These are phyloP conservation scores for Catharus minimus DNA, from an alignment of 2,113 vertebrate genomes.

Conservation along the genomic window DNA sequence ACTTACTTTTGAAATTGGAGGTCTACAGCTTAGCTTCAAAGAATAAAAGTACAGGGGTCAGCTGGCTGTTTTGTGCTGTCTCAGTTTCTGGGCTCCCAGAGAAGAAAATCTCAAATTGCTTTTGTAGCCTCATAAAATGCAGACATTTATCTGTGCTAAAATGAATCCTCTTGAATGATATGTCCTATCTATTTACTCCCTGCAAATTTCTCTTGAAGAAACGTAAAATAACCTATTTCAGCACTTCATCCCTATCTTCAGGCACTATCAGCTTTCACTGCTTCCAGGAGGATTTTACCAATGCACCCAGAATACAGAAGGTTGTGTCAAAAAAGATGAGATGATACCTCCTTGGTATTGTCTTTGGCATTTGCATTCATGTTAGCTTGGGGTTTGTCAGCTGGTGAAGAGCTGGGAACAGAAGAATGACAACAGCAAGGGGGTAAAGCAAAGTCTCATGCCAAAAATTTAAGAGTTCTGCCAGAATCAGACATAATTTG, in stretches of 20 bases:
- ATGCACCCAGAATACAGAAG: neutral
- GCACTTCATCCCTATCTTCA: neutral
- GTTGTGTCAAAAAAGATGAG: neutral
- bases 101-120: neutral
- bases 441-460: neutral
- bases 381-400: neutral
- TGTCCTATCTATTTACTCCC: neutral
- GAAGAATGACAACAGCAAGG: neutral
- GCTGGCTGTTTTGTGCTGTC: neutral
- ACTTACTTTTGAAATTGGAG: neutral
- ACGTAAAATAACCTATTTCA: neutral
- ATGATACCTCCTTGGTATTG: neutral
- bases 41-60: neutral
- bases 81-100: neutral
- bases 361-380: neutral
- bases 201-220: neutral
- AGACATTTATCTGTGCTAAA: neutral
- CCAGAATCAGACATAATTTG: neutral
- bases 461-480: neutral
- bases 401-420: neutral
- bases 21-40: neutral
- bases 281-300: neutral
- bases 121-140: neutral
- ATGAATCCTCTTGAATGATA: neutral
- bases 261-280: neutral